phyloP scores from a whole-genome alignment of 2,888 invertebrate genomes.

The Platerodrilus igneus region DNA sequence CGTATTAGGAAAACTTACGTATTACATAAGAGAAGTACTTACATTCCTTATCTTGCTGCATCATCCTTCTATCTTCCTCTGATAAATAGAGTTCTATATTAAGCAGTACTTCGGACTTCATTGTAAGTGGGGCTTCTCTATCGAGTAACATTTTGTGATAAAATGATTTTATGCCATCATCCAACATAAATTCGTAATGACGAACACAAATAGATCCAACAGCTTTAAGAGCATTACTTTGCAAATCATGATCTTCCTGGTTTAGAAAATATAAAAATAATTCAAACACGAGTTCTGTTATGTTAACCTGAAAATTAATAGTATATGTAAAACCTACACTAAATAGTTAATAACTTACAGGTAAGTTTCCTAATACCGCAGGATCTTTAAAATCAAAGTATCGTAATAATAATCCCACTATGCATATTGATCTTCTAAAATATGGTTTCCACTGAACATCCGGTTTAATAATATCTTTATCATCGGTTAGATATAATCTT shows the following conservation, averaged over 20 bases:
- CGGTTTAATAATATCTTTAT: constrained; percentile 52
- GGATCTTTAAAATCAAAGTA: constrained; percentile 6
- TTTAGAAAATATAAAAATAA: constrained; percentile 68
- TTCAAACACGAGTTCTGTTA: constrained; percentile 70
- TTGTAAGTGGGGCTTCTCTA: constrained; percentile 58
- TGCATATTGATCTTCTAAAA: constrained; percentile 71
- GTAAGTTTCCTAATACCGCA: too few species aligned
- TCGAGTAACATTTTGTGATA: constrained; percentile 70
- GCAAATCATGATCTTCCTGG: constrained; percentile 72
- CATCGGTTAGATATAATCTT: constrained; percentile 47
- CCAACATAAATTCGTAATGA: constrained; percentile 84
- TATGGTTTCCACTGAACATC: constrained; percentile 20
- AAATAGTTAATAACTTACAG: too few species aligned
- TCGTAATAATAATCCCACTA: constrained; percentile 60
- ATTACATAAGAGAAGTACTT: too few species aligned
- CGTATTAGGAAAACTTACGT: too few species aligned
- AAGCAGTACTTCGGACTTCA: constrained; percentile 77
- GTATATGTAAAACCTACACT: constrained; percentile 38
- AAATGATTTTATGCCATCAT: constrained; percentile 70
- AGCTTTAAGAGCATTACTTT: constrained; percentile 70
- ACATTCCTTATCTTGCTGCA: constrained; percentile 87
- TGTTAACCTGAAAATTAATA: constrained; percentile 78
- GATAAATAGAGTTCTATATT: constrained; percentile 88
- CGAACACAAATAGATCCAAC: constrained; percentile 83
- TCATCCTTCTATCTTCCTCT: constrained; percentile 89